Evolutionary conservation across 2,113 vertebrate genomes (phyloP).

Genomic region (Sitta europaea): DNA sequence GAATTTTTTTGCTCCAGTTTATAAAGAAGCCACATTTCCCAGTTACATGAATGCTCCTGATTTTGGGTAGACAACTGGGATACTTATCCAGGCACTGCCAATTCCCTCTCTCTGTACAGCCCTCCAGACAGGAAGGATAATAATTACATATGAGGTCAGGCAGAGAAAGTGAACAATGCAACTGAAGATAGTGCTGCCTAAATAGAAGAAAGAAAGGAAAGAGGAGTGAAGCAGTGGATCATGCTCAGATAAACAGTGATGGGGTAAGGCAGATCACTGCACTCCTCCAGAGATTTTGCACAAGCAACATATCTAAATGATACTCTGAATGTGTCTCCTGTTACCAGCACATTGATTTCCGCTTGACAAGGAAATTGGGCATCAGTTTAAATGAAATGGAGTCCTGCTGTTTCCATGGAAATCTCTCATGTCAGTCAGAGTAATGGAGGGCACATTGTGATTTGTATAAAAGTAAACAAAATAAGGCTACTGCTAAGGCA

Average conservation of each 20-base stretch:
- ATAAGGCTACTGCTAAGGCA: not conserved
- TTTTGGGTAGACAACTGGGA: not conserved
- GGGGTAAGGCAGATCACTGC: not conserved
- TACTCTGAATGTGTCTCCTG: not conserved
- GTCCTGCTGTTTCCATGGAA: conserved; percentile 54
- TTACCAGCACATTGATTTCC: conserved; percentile 25
- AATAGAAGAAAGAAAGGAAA: not conserved
- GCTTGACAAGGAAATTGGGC: conserved; percentile 18
- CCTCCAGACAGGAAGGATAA: not conserved
- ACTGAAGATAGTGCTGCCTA: not conserved
- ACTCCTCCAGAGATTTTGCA: not conserved
- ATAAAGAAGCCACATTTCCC: not conserved
- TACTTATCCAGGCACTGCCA: not conserved
- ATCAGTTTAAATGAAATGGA: conserved; percentile 23
- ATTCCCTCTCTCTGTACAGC: not conserved
- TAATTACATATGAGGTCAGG: not conserved
- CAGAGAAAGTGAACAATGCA: not conserved
- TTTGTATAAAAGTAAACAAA: conserved; percentile 36
- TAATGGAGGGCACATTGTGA: not conserved
- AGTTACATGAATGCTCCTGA: not conserved
- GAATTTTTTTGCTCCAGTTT: not conserved
- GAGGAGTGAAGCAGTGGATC: not conserved
- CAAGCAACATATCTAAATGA: not conserved
- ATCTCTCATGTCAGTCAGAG: not conserved
- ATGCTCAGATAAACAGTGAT: not conserved